Conservation (phyloP, 1,140 invertebrate genomes). For the Lepidurus couesii region DNA sequence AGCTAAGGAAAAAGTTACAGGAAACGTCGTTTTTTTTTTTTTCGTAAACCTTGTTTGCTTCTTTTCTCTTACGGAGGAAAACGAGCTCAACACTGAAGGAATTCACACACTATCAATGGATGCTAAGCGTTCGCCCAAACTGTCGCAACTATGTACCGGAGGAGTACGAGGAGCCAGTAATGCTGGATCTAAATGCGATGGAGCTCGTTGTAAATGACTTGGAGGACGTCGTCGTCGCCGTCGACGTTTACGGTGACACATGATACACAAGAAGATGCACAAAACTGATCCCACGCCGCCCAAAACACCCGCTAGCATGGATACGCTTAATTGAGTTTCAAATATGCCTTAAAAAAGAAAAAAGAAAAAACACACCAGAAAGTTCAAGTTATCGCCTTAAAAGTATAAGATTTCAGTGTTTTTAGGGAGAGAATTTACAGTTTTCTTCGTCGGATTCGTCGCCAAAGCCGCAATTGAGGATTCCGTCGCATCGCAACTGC, state of each 20-base stretch:
- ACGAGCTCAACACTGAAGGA: no score
- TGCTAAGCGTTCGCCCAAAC: conserved; percentile 1
- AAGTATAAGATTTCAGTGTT: not conserved
- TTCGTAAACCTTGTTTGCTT: no score
- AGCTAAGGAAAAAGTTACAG: no score
- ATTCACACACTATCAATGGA: not conserved
- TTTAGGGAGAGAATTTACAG: conserved; percentile 54
- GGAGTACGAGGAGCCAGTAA: conserved; percentile 13
- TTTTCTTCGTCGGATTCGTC: conserved; percentile 73
- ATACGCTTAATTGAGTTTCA: conserved; percentile 21
- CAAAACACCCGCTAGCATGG: conserved; percentile 29
- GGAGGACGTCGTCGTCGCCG: conserved; percentile 42
- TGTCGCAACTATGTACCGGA: not conserved
- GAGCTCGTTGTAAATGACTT: not conserved
- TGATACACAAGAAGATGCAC: conserved; percentile 40
- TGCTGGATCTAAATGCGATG: conserved; percentile 8
- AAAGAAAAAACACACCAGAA: not conserved
- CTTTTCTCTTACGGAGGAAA: no score
- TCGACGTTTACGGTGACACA: conserved; percentile 43
- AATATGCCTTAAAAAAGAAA: conserved; percentile 1
- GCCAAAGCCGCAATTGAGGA: conserved; percentile 71
- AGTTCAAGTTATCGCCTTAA: not conserved
- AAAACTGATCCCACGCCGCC: conserved; percentile 27
- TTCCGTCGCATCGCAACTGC: conserved; percentile 66
- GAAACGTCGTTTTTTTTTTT: no score